Evolutionary conservation across 1,140 invertebrate species (phyloP).

Genomic region (Pomacea maculata): DNA sequence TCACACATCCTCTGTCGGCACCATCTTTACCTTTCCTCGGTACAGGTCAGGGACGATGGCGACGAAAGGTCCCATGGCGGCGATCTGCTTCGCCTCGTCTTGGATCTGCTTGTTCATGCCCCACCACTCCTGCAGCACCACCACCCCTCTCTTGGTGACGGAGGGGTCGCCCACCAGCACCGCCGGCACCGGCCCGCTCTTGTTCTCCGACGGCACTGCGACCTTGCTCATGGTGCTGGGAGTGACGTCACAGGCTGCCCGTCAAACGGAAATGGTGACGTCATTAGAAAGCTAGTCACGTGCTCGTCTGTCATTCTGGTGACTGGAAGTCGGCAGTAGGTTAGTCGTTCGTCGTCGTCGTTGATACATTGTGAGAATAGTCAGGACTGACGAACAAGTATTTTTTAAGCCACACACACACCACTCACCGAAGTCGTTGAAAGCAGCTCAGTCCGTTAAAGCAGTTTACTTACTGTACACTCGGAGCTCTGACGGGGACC

Average conservation of each 20-base stretch:
- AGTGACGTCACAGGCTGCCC: neutral
- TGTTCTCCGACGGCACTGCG: conserved; percentile 25
- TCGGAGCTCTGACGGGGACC: neutral
- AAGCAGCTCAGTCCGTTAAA: neutral
- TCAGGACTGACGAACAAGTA: no score
- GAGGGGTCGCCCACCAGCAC: conserved; percentile 27
- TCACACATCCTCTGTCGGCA: no score
- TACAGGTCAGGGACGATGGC: conserved; percentile 60
- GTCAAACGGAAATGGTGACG: conserved; percentile 3
- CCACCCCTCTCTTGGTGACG: conserved; percentile 9
- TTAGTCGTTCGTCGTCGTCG: no score
- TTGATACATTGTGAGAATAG: no score
- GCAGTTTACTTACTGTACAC: no score
- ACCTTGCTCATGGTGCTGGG: conserved; percentile 19
- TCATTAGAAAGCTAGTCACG: conserved; percentile 21
- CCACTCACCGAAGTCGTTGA: neutral
- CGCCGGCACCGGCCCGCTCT: conserved; percentile 22
- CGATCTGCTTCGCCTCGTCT: conserved; percentile 46
- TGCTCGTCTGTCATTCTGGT: no score
- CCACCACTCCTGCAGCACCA: conserved; percentile 60
- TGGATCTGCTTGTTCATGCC: conserved; percentile 61
- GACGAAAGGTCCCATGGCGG: conserved; percentile 38
- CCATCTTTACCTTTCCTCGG: conserved; percentile 42
- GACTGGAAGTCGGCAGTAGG: no score
- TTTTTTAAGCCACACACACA: no score